Conservation (phyloP, 2,797 vertebrate genomes). For the Lepidocolaptes lacrymiger region DNA sequence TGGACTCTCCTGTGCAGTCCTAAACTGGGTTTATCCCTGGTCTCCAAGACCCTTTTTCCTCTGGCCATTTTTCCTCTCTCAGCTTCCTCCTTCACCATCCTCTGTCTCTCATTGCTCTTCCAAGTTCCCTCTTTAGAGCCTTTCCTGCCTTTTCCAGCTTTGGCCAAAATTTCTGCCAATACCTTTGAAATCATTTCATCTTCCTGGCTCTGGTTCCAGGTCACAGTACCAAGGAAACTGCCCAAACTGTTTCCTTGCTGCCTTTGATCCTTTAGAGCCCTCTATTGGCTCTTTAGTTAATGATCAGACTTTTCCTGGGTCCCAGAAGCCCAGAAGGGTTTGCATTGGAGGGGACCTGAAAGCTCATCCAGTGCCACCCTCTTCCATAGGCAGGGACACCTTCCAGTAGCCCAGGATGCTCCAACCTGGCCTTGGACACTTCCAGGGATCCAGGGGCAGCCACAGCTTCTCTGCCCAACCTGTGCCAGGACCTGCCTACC, state of each 20-base stretch:
- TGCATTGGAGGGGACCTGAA: background rate
- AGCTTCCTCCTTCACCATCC: background rate
- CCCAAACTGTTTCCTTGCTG: background rate
- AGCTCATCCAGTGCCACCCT: background rate
- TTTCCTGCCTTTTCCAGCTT: background rate
- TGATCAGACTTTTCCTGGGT: background rate
- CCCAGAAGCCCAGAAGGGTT: background rate
- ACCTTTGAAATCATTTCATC: background rate
- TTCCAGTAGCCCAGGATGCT: too few relatives aligned
- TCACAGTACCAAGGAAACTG: background rate
- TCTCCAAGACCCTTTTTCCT: background rate
- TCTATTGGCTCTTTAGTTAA: accelerated
- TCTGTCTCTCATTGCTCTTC: background rate
- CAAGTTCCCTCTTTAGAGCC: background rate
- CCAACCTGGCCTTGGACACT: too few relatives aligned
- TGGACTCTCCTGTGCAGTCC: accelerated
- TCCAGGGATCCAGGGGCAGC: background rate
- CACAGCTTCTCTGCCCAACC: background rate
- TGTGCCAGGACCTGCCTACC: too few relatives aligned
- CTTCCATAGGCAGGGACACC: too few relatives aligned
- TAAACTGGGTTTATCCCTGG: background rate
- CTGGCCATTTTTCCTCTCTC: too few relatives aligned
- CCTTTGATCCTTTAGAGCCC: background rate
- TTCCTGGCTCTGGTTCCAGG: background rate
- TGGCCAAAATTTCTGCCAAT: background rate